Conservation (phyloP, 2,888 invertebrate genomes). For the Sesia bembeciformis region DNA sequence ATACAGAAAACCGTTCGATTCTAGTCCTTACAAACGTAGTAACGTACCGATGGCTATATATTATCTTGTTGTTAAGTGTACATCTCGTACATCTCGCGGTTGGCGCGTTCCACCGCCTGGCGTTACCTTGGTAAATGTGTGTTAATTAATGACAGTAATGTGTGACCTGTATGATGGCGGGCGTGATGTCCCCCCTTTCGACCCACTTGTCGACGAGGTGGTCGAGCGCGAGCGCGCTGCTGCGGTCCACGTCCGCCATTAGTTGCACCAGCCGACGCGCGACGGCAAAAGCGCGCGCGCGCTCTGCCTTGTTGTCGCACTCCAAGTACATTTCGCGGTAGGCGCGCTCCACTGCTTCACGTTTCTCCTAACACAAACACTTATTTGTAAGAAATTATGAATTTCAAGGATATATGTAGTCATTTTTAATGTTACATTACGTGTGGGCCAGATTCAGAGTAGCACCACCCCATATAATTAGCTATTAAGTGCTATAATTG, state of each 20-base stretch:
- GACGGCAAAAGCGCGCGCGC: constrained; percentile 52
- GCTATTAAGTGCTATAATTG: not conserved
- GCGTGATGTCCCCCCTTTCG: constrained; percentile 51
- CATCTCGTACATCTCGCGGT: constrained; percentile 80
- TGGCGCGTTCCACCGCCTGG: constrained; percentile 74
- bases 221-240: constrained; percentile 54
- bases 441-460: too few species aligned
- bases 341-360: constrained; percentile 83
- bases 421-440: too few species aligned
- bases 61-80: constrained; percentile 52
- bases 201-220: constrained; percentile 59
- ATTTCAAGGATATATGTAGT: too few species aligned
- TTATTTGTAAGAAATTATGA: not conserved
- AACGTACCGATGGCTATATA: constrained; percentile 58
- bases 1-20: constrained; percentile 35
- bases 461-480: not conserved
- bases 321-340: constrained; percentile 82
- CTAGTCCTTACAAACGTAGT: constrained; percentile 34
- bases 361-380: constrained; percentile 58
- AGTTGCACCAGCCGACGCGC: constrained; percentile 43
- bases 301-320: constrained; percentile 61
- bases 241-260: constrained; percentile 41
- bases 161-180: constrained; percentile 58
- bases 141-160: too few species aligned
- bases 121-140: too few species aligned